A percentile compares a stretch with the other conserved stretches of the same genome.
Conservation (phyloP, 2,113 vertebrate genomes). For the Pionites leucogaster region DNA sequence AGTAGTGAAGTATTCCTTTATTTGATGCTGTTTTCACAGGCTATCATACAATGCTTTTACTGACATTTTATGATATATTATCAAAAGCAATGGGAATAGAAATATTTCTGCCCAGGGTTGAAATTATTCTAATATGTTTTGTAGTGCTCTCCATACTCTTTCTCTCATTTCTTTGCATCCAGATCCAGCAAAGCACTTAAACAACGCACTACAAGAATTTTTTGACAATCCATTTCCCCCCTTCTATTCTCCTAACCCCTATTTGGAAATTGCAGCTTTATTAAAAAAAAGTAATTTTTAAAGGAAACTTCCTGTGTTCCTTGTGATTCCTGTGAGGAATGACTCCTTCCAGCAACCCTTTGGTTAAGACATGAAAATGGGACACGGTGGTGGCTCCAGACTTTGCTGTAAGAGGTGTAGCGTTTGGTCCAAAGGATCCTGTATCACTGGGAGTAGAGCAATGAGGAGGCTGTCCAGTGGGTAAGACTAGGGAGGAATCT, state of each 20-base stretch:
- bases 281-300: background rate
- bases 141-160: background rate
- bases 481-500: background rate
- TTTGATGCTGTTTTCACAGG: background rate
- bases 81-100: background rate
- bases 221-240: background rate
- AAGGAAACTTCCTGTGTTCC: background rate
- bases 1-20: background rate
- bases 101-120: background rate
- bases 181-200: slow-evolving; percentile 63
- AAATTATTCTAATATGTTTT: background rate
- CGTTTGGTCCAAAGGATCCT: background rate
- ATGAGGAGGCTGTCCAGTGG: background rate
- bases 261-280: background rate
- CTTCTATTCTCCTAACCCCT: background rate
- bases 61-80: slow-evolving; percentile 8
- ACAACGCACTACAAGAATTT: background rate
- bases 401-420: background rate
- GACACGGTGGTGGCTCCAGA: background rate
- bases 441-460: rapidly evolving
- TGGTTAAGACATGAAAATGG: background rate
- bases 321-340: background rate
- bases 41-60: background rate
- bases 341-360: background rate
- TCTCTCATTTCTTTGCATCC: background rate